Evolutionary conservation across 2,888 invertebrate species (phyloP), one percentile per base, ranked within the genome.

Genomic region (Lacanobia wlatinum): DNA sequence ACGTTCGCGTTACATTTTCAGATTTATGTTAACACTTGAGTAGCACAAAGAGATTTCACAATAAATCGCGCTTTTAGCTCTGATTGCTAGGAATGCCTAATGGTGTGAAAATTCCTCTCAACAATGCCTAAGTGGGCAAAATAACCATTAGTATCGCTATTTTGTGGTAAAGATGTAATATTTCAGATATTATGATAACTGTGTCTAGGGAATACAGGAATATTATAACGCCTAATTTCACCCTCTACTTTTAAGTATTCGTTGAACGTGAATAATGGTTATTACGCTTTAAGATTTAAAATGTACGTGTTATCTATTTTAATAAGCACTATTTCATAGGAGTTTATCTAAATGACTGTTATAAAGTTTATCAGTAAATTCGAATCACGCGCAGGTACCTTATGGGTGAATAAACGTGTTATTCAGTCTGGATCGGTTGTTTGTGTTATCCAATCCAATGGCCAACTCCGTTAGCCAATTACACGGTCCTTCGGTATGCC

Each of bases 31-130:
- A 43, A 56, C 59, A 70, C 43, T 60, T 55, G 73, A 52, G 66
- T 53, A 69, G 82, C 58, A 60, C 52, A 78, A 73, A 78, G 64
- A 64, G 60, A 78, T 73, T 80, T 73, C 63, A 83, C 67, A 83
- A 83, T 73, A 80, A 70, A 82, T 78, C 61, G 72, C 58, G 63
- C 80, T 78, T 83, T 78, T 67, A 83, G 56, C 61, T 10, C 40
- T 65, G 68, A 82, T 84, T 80, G 67, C 64, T 60, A 55, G 56
- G n/a, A 65, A 71, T 76, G 71, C 58, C 38, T 74, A 77, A 84
- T 84, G 82, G 74, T 78, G 67, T 78, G 84, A 72, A 62, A 84
- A 81, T 83, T 70, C 59, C 74, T 50, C 66, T 81, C 69, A 78
- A 81, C 74, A 78, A 81, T 71, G 58, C 76, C 69, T 84, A 73